These are phyloP conservation scores for Centropristis striata DNA, from an alignment of 2,113 vertebrate species.

Conservation along the genomic window DNA sequence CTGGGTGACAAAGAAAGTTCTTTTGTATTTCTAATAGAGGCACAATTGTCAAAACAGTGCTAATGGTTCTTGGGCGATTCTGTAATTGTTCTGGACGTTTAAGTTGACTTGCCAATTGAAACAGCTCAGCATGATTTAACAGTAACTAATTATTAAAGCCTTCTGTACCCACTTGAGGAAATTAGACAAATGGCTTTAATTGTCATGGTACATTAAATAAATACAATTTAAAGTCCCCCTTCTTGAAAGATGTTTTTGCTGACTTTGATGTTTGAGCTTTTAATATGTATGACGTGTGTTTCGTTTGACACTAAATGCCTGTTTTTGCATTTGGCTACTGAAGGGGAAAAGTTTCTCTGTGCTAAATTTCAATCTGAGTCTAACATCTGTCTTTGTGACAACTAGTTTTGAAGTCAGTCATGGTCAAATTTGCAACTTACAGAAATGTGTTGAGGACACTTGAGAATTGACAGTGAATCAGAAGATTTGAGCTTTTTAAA, in stretches of 20 bases:
- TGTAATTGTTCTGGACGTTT: constrained; percentile 29
- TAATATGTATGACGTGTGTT: neutral
- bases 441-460: neutral
- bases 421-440: neutral
- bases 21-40: constrained; percentile 30
- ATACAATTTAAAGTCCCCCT: neutral
- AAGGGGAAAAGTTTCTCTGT: neutral
- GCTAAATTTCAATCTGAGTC: neutral
- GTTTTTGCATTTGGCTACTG: neutral
- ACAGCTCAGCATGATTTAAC: constrained; percentile 15
- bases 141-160: constrained; percentile 15
- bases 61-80: constrained; percentile 24
- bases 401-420: neutral
- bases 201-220: constrained; percentile 2
- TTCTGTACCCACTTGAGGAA: constrained; percentile 3
- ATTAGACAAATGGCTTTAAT: constrained; percentile 21
- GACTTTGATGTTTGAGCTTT: neutral
- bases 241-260: neutral
- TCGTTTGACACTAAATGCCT: neutral
- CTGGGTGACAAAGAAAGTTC: constrained; percentile 11
- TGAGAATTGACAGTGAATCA: neutral
- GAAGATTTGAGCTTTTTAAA: neutral
- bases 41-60: constrained; percentile 30
- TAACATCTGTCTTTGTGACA: neutral
- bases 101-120: constrained; percentile 8